A percentile compares a stretch with the other conserved stretches of the same genome.
phyloP scores from a whole-genome alignment of 2,113 vertebrate species.

The Hippopotamus amphibius region DNA sequence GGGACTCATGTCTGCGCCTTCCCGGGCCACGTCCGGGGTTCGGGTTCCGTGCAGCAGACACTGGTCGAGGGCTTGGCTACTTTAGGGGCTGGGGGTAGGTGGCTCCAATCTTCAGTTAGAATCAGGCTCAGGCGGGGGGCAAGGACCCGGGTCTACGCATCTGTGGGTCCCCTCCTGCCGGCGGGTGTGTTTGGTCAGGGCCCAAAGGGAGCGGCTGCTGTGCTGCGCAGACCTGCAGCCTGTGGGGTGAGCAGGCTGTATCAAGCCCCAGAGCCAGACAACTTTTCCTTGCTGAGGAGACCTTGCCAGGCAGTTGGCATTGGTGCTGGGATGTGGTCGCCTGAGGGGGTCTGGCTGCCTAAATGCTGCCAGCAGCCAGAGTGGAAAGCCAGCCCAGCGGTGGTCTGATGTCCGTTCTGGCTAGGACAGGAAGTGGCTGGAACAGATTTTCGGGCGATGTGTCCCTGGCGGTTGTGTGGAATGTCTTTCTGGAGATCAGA shows the following conservation, averaged over 20 bases:
- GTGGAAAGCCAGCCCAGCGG: not conserved
- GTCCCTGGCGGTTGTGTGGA: not conserved
- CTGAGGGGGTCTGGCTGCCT: not conserved
- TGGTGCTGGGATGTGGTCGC: not conserved
- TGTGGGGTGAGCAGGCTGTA: not conserved
- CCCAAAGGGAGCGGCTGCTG: conserved; percentile 32
- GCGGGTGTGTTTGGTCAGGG: not conserved
- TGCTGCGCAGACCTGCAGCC: conserved; percentile 54
- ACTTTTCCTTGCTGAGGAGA: conserved; percentile 60
- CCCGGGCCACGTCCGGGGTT: not conserved
- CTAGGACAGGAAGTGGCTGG: not conserved
- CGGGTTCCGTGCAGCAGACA: not conserved
- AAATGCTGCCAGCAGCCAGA: not conserved
- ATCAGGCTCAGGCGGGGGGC: not conserved
- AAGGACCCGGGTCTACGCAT: not conserved
- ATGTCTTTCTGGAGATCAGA: not conserved
- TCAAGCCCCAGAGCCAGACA: not conserved
- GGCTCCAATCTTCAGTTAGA: not conserved
- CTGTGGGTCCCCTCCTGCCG: not conserved
- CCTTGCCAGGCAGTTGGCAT: no score
- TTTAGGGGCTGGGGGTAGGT: not conserved
- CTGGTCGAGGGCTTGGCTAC: not conserved
- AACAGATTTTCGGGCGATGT: not conserved
- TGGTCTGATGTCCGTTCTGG: not conserved
- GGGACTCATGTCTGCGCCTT: not conserved